A percentile compares a stretch with the other conserved stretches of the same genome.
These are phyloP conservation scores for Melieria crassipennis DNA, from an alignment of 2,888 invertebrate species.

Conservation along the genomic window DNA sequence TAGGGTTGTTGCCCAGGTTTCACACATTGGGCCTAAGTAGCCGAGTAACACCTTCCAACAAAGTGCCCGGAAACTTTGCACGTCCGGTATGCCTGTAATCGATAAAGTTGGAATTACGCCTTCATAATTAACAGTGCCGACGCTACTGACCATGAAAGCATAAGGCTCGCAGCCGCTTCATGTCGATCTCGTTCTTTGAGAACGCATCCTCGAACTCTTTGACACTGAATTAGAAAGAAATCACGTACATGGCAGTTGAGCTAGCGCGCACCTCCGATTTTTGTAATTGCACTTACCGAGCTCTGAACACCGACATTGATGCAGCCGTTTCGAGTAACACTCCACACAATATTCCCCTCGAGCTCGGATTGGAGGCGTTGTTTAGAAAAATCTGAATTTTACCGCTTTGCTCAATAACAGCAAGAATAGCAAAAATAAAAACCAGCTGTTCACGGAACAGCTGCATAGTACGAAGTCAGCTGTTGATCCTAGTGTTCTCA, in stretches of 20 bases:
- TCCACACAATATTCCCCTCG: no score
- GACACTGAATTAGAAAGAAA: constrained; percentile 69
- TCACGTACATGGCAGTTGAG: not conserved
- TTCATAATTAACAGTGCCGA: not conserved
- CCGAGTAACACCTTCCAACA: constrained; percentile 91
- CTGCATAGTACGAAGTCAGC: no score
- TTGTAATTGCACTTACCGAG: constrained; percentile 53
- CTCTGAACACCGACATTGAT: constrained; percentile 63
- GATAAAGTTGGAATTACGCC: no score
- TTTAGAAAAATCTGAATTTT: no score
- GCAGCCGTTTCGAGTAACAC: not conserved
- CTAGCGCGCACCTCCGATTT: not conserved
- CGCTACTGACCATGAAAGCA: constrained; percentile 80
- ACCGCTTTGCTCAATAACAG: no score
- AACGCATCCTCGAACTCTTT: constrained; percentile 82
- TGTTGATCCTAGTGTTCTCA: no score
- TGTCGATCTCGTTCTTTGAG: constrained; percentile 76
- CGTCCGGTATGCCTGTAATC: constrained; percentile 87
- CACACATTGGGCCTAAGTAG: constrained; percentile 79
- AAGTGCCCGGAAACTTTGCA: constrained; percentile 80
- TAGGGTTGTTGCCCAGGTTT: constrained; percentile 76
- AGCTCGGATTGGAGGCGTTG: no score
- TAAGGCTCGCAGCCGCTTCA: constrained; percentile 73
- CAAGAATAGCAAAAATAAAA: no score
- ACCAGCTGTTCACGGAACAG: no score